Conservation (phyloP, 1,140 invertebrate species). For the Lineus longissimus region DNA sequence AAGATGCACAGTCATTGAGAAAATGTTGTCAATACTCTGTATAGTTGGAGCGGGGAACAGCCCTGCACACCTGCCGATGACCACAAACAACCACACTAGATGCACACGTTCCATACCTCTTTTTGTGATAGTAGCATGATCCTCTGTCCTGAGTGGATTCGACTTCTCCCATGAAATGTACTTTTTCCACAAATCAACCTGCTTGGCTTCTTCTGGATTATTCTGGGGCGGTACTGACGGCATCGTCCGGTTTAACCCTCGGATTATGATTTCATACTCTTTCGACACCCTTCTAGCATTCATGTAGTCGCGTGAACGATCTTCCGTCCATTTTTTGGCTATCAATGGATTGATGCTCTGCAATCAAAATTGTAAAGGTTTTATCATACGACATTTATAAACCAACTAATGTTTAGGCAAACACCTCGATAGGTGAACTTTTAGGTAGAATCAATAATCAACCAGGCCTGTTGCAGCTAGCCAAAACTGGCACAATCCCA, state of each 20-base stretch:
- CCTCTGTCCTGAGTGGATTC: constrained; percentile 93
- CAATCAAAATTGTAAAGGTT: constrained; percentile 57
- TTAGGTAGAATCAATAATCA: too few relatives aligned
- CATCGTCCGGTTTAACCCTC: constrained; percentile 89
- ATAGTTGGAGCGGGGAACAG: too few relatives aligned
- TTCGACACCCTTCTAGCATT: constrained; percentile 94
- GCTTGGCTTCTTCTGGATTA: constrained; percentile 86
- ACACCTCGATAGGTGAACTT: too few relatives aligned
- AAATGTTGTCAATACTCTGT: too few relatives aligned
- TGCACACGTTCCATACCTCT: constrained; percentile 55
- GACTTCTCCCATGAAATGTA: constrained; percentile 96
- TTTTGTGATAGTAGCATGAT: constrained; percentile 85
- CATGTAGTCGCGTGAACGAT: constrained; percentile 92
- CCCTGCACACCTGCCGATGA: too few relatives aligned
- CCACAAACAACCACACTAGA: too few relatives aligned
- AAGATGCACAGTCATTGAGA: too few relatives aligned
- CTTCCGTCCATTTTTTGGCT: constrained; percentile 88
- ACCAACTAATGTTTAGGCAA: too few relatives aligned
- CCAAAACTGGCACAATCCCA: too few relatives aligned
- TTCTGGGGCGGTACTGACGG: constrained; percentile 91
- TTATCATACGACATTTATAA: neutral
- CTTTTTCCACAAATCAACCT: constrained; percentile 98
- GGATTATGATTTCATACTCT: constrained; percentile 89
- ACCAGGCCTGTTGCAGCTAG: too few relatives aligned
- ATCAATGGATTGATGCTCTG: constrained; percentile 96